A percentile compares a stretch with the other conserved stretches of the same genome.
These are phyloP conservation scores for Ophion ventricosus DNA, from an alignment of 2,888 invertebrate genomes.

Conservation along the genomic window DNA sequence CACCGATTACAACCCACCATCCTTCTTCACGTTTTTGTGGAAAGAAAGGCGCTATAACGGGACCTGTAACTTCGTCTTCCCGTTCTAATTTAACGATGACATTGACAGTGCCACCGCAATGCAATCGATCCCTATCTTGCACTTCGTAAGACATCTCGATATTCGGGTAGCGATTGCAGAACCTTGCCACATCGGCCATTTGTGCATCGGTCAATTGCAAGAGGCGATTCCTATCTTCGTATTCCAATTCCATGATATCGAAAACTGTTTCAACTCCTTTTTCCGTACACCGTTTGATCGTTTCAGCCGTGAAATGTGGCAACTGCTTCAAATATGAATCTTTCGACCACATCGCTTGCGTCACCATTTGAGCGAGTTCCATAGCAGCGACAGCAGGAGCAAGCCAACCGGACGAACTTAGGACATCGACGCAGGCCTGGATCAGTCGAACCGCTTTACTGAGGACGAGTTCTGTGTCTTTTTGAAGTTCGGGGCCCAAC, in stretches of 20 bases:
- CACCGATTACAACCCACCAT: conserved; percentile 99
- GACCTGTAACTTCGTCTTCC: conserved; percentile 98
- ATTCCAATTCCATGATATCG: conserved; percentile 98
- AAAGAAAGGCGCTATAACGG: conserved; percentile 99
- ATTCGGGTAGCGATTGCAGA: conserved; percentile 99
- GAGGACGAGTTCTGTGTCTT: conserved; percentile 96
- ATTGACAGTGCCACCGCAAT: conserved; percentile 92
- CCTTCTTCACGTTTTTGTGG: conserved; percentile 97
- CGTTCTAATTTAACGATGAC: conserved; percentile 96
- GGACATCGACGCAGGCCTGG: conserved; percentile 97
- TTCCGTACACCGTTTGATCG: conserved; percentile 95
- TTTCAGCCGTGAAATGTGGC: conserved; percentile 96
- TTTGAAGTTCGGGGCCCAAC: conserved; percentile 97
- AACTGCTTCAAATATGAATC: conserved; percentile 98
- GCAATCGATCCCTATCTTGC: conserved; percentile 90
- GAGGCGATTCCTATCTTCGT: conserved; percentile 92
- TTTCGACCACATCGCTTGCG: conserved; percentile 99
- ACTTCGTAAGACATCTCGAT: conserved; percentile 98
- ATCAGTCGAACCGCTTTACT: conserved; percentile 93
- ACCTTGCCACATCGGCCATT: conserved; percentile 99
- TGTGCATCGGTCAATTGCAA: conserved; percentile 92
- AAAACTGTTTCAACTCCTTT: conserved; percentile 97
- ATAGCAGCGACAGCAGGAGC: conserved; percentile 99
- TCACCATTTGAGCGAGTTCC: conserved; percentile 99
- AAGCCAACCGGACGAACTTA: conserved; percentile 98